Base-by-base conservation (phyloP, 2,888 invertebrate species). In the Acronicta leporina region DNA sequence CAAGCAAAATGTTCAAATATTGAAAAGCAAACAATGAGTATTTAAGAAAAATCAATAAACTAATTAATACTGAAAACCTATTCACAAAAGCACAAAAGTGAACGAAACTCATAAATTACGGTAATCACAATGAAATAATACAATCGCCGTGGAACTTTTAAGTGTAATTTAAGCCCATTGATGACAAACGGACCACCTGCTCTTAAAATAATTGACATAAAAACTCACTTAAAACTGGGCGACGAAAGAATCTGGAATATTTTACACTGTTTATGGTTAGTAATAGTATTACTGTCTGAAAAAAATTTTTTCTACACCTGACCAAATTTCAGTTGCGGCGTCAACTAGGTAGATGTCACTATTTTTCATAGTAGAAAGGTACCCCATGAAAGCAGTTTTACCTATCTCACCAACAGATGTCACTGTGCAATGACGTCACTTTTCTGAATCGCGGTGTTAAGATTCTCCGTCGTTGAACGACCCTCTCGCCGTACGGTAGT, bases 371-470 rank as follows among this genome's bases (percentile, higher is more conserved):
- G 5, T 27, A 14, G 10, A n/a, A 30, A 4, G n/a, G n/a, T 30
- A 33, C 4, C 27, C 25, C 0, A 8, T 6, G 1, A 5, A 8
- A 5, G 6, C 4, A 9, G 9, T 11, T 52, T 66, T n/a, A 13
- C 25, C 0, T 14, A 42, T 13, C 4, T 40, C 9, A 0, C 51
- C 48, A 49, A 49, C 44, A 67, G 67, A 67, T 72, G 73, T 4
- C 67, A 48, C 73, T 66, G 7, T 57, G 41, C 67, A 11, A 2
- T 52, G 30, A 38, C 51, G 41, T 72, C 58, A 45, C 33, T 1
- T 66, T 45, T 52, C 30, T 72, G 48, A 66, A 67, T 57, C 44
- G 48, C 58, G 67, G 48, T 72, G 72, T 67, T 57, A 45, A 57
- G 67, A 52, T 25, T 57, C 44, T 56, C 48, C 38, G 38, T 3